Evolutionary conservation across 2,797 vertebrate genomes (phyloP).

Genomic region (Falco rusticolus): DNA sequence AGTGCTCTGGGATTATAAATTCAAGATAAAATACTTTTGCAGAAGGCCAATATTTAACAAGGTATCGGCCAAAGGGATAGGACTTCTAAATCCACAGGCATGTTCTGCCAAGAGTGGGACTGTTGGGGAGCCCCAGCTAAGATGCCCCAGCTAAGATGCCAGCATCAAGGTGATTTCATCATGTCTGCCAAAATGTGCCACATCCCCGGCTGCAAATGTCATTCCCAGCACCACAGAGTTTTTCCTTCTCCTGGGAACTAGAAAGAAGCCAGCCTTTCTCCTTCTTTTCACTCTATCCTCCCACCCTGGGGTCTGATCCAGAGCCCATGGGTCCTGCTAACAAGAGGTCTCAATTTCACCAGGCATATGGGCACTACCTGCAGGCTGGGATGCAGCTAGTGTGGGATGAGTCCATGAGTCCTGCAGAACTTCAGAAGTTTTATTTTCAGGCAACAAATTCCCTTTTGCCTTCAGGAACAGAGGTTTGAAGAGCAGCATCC

Average conservation of each 20-base stretch:
- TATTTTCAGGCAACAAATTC: background rate
- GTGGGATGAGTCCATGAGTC: background rate
- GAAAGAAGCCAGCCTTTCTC: background rate
- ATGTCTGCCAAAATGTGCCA: background rate
- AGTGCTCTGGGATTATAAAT: slow-evolving; percentile 37
- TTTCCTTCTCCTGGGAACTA: background rate
- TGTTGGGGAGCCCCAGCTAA: background rate
- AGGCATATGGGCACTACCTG: background rate
- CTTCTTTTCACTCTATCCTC: background rate
- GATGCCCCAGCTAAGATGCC: background rate
- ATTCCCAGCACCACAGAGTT: background rate
- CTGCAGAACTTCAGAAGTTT: background rate
- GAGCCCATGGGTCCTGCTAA: background rate
- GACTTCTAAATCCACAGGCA: background rate
- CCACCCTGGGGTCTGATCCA: background rate
- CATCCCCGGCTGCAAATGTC: background rate
- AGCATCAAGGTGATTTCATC: background rate
- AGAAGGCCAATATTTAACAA: background rate
- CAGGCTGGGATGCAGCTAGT: background rate
- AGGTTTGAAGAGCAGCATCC: background rate
- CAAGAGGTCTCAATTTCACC: rapidly evolving
- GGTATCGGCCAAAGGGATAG: background rate
- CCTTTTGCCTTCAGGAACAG: background rate
- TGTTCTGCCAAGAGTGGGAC: background rate
- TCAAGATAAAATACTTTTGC: background rate